Conservation (phyloP, 2,113 vertebrate species). For the Rhinoptilus africanus region DNA sequence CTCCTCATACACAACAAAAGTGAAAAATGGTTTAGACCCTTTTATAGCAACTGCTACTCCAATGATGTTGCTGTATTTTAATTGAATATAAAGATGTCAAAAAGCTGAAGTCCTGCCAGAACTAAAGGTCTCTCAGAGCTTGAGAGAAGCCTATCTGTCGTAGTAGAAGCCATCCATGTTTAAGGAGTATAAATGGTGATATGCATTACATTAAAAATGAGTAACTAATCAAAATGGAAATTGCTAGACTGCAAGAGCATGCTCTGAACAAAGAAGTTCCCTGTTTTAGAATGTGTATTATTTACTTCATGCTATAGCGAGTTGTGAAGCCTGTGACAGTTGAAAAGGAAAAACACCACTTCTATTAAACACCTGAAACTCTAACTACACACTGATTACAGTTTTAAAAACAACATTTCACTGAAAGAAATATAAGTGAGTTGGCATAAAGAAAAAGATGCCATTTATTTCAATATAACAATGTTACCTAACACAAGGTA, state of each 20-base stretch:
- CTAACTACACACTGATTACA: not conserved
- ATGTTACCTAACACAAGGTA: not conserved
- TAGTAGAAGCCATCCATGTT: not conserved
- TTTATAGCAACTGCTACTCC: not conserved
- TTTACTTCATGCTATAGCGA: constrained; percentile 39
- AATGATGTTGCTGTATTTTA: not conserved
- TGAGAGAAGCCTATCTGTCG: not conserved
- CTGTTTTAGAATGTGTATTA: constrained; percentile 24
- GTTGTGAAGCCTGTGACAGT: constrained; percentile 44
- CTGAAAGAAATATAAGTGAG: constrained; percentile 28
- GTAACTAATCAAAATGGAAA: constrained; percentile 63
- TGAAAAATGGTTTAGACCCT: constrained; percentile 9
- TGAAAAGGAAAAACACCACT: constrained; percentile 29
- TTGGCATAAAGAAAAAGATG: not conserved
- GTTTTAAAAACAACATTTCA: constrained; percentile 45
- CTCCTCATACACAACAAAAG: not conserved
- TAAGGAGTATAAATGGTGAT: not conserved
- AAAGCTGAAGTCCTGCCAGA: constrained; percentile 14
- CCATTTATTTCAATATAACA: not conserved
- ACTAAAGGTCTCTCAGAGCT: not conserved
- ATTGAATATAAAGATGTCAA: constrained; percentile 10
- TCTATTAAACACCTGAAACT: constrained; percentile 52
- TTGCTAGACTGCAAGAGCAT: constrained; percentile 6
- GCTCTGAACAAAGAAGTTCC: constrained; percentile 15
- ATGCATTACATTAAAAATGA: not conserved